These are phyloP conservation scores for Tapera naevia DNA, from an alignment of 2,797 vertebrate genomes.

Conservation along the genomic window DNA sequence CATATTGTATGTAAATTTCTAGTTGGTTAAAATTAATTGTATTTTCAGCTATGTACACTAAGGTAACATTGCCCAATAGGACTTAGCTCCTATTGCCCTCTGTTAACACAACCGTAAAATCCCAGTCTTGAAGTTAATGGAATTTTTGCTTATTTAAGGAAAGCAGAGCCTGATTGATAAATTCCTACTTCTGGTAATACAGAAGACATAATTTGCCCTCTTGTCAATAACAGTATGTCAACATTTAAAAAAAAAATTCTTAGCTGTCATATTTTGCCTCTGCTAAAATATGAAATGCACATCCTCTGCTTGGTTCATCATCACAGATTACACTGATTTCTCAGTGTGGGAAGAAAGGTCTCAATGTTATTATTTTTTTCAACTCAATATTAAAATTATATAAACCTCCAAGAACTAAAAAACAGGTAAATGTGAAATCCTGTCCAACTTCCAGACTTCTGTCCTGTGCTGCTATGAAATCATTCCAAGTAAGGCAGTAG, in stretches of 20 bases:
- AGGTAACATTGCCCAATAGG: neutral
- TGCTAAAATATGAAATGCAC: neutral
- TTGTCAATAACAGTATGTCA: neutral
- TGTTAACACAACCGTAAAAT: neutral
- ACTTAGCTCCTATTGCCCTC: neutral
- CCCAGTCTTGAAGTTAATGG: neutral
- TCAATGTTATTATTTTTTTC: neutral
- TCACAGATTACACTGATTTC: neutral
- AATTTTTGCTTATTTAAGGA: neutral
- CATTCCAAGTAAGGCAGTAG: neutral
- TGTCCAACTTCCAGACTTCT: neutral
- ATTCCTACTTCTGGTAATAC: neutral
- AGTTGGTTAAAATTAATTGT: neutral
- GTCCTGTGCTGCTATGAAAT: neutral
- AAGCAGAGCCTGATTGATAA: neutral
- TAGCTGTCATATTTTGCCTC: neutral
- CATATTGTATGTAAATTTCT: neutral
- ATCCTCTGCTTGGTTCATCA: neutral
- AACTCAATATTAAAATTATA: neutral
- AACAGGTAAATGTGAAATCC: neutral
- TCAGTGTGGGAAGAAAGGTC: neutral
- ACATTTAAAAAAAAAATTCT: neutral
- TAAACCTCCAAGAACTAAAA: neutral
- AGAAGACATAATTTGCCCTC: neutral
- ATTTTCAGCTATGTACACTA: neutral